Conservation (phyloP, 2,797 vertebrate genomes). For the Cygnus olor region DNA sequence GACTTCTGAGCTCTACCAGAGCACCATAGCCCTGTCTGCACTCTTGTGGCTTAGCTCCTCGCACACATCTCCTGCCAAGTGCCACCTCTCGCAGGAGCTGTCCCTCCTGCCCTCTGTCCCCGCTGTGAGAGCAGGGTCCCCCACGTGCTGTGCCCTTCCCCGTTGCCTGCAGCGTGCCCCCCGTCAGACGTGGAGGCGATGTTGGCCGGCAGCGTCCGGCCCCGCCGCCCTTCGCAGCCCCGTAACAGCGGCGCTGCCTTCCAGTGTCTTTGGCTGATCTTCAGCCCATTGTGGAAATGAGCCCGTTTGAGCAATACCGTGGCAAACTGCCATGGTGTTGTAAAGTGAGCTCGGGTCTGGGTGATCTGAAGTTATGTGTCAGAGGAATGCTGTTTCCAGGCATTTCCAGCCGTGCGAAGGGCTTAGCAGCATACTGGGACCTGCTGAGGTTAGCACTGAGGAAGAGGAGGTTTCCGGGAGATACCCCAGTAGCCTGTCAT, state of each 20-base stretch:
- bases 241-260: neutral
- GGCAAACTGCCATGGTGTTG: neutral
- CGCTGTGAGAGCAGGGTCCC: neutral
- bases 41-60: neutral
- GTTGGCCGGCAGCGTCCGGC: neutral
- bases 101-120: neutral
- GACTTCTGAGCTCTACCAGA: neutral
- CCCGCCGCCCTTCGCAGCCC: neutral
- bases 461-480: neutral
- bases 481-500: neutral
- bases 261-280: neutral
- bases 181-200: neutral
- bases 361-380: neutral
- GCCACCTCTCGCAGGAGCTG: neutral
- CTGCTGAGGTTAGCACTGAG: neutral
- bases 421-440: neutral
- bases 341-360: neutral
- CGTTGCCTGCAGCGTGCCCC: neutral
- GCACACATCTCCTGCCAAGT: neutral
- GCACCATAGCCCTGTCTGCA: neutral
- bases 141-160: neutral
- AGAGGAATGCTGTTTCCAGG: constrained; percentile 14
- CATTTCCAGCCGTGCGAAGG: neutral
- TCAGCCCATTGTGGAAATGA: neutral
- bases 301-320: neutral